Evolutionary conservation across 2,888 invertebrate genomes (phyloP), one percentile per base, ranked within the genome.

Genomic region (Poecilus cupreus): DNA sequence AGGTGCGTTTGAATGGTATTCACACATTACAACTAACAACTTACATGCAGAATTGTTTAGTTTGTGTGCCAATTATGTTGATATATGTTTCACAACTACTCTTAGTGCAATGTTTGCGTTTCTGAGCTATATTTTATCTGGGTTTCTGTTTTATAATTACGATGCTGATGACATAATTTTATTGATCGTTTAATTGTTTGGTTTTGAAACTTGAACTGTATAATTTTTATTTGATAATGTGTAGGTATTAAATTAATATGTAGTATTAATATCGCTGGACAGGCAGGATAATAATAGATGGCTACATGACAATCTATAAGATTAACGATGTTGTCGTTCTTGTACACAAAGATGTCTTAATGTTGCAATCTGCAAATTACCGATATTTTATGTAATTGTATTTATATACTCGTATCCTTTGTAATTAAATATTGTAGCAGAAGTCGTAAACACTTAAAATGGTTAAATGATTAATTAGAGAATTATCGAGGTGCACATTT

Each of bases 181-280:
- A 51, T 51, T 51, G 51, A 20, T 20, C 18, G 20, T 20, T 20
- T 51, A 51, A 18, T 18, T 51, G 18, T 51, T 46, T 18, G 18
- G 20, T 51, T 51, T 51, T 51, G 51, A 51, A 51, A 51, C 18
- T 8, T 51, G 10, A 49, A 18, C 10, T 20, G 18, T 20, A 8
- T 51, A 51, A 20, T 51, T 51, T 51, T 20, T 51, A 20, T 51
- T 32, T 32, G 32, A 32, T 51, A 51, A 51, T 51, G 51, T 51
- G 18, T 18, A 5, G 51, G 51, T 20, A 20, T 51, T 16, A n/a
- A 13, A 49, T 49, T 49, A 49, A 49, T 49, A 16, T 49, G 13
- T 49, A 49, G 13, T 49, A 13, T 49, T 49, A 49, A 49, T 49
- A 49, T 6, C 0, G 32, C 32, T 32, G 32, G 32, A 32, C 32